Evolutionary conservation across 1,140 invertebrate genomes (phyloP).

Genomic region (Tenebrio molitor): DNA sequence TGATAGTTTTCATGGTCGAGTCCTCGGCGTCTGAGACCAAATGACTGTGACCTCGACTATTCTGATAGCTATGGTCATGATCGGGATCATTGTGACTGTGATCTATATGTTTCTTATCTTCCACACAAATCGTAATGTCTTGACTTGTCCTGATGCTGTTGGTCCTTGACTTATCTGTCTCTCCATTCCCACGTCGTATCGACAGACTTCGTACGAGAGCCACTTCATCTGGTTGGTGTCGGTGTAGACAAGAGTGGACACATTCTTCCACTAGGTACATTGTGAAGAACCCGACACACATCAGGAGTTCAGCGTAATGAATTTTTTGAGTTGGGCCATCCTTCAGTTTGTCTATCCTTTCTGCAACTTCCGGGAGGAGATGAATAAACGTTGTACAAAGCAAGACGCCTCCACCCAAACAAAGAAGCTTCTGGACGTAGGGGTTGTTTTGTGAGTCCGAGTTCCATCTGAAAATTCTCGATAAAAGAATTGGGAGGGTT

Average conservation of each 20-base stretch:
- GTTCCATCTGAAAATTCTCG: constrained; percentile 74
- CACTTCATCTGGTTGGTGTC: constrained; percentile 10
- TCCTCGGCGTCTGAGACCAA: constrained; percentile 65
- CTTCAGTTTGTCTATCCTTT: constrained; percentile 74
- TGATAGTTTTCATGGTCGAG: constrained; percentile 75
- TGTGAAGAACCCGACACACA: constrained; percentile 84
- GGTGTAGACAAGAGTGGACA: constrained; percentile 79
- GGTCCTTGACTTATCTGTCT: neutral
- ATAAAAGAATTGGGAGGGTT: constrained; percentile 76
- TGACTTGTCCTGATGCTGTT: constrained; percentile 2
- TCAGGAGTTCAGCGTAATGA: constrained; percentile 79
- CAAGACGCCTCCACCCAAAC: constrained; percentile 92
- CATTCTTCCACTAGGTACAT: constrained; percentile 89
- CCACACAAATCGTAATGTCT: constrained; percentile 3
- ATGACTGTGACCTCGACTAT: constrained; percentile 60
- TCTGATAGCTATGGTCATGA: constrained; percentile 46
- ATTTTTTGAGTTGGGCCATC: constrained; percentile 71
- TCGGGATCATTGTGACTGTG: constrained; percentile 47
- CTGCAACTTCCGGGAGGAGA: constrained; percentile 88
- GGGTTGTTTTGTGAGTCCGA: constrained; percentile 65
- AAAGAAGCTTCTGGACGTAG: constrained; percentile 75
- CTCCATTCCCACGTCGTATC: neutral
- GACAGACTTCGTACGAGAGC: constrained; percentile 3
- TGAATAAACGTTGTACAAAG: constrained; percentile 92
- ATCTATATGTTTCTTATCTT: constrained; percentile 25